Evolutionary conservation across 1,140 invertebrate species (phyloP).

Genomic region (Zophobas atratus): DNA sequence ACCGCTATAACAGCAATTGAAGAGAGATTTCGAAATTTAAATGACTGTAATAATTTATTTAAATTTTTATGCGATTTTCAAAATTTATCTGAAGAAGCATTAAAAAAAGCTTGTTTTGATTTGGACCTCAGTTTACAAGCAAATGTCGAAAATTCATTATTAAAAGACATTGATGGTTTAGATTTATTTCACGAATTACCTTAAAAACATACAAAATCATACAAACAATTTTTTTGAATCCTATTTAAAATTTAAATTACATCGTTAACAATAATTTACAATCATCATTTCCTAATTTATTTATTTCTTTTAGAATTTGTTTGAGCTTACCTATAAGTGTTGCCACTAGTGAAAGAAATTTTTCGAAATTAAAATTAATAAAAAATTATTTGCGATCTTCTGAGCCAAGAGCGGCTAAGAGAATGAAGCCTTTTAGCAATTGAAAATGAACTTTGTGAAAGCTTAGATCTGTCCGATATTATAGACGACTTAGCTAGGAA

Average conservation of each 20-base stretch:
- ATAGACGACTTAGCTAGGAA: no score
- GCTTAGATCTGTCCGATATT: no score
- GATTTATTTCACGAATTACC: conserved; percentile 20
- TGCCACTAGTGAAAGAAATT: conserved; percentile 39
- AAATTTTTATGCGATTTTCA: no score
- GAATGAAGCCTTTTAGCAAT: conserved; percentile 30
- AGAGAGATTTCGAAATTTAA: not conserved
- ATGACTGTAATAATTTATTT: not conserved
- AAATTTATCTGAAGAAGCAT: no score
- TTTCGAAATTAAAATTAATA: conserved; percentile 49
- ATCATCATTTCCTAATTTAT: conserved; percentile 14
- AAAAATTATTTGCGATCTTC: conserved; percentile 45
- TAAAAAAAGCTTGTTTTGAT: no score
- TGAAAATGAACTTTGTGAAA: not conserved
- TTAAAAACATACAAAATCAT: not conserved
- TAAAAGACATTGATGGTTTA: conserved; percentile 1
- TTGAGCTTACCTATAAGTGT: conserved; percentile 32
- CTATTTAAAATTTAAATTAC: not conserved
- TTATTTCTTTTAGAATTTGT: conserved; percentile 41
- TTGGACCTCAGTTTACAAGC: not conserved
- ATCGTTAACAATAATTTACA: not conserved
- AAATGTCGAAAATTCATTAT: not conserved
- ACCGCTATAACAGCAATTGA: not conserved
- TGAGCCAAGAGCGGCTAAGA: conserved; percentile 26
- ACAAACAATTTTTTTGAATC: not conserved